phyloP scores from a whole-genome alignment of 2,113 vertebrate genomes.

The Gopherus evgoodei region DNA sequence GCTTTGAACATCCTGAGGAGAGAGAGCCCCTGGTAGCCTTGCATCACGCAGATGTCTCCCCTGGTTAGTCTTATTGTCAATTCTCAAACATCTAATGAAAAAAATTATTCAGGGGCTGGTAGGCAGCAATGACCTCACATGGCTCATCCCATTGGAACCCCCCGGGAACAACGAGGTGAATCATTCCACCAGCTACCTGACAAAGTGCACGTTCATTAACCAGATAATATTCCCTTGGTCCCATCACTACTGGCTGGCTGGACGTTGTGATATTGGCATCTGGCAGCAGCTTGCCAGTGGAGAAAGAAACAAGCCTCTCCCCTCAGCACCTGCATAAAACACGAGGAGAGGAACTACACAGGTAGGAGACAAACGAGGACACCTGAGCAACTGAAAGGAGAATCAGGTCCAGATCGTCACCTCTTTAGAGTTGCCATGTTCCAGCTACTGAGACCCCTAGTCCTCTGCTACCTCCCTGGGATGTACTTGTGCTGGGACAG shows the following conservation, averaged over 20 bases:
- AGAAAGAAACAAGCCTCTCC: not conserved
- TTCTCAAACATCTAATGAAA: not conserved
- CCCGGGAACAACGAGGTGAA: not conserved
- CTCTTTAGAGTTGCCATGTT: not conserved
- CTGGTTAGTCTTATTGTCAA: not conserved
- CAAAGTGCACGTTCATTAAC: not conserved
- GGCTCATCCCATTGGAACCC: not conserved
- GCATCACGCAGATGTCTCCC: not conserved
- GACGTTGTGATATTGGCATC: not conserved
- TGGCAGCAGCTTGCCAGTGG: not conserved
- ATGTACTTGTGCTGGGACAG: not conserved
- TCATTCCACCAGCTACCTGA: too few species aligned
- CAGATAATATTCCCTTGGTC: not conserved
- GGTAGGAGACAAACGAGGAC: too few species aligned
- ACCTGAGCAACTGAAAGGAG: not conserved
- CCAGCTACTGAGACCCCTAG: too few species aligned
- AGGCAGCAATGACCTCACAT: not conserved
- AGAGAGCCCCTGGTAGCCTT: not conserved
- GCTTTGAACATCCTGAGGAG: not conserved
- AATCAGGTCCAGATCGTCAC: not conserved
- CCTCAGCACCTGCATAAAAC: too few species aligned
- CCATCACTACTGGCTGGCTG: not conserved
- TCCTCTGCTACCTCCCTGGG: not conserved
- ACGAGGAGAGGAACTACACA: not conserved
- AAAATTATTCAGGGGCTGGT: not conserved